phyloP scores from a whole-genome alignment of 2,888 invertebrate genomes.

The Frankliniella intonsa region DNA sequence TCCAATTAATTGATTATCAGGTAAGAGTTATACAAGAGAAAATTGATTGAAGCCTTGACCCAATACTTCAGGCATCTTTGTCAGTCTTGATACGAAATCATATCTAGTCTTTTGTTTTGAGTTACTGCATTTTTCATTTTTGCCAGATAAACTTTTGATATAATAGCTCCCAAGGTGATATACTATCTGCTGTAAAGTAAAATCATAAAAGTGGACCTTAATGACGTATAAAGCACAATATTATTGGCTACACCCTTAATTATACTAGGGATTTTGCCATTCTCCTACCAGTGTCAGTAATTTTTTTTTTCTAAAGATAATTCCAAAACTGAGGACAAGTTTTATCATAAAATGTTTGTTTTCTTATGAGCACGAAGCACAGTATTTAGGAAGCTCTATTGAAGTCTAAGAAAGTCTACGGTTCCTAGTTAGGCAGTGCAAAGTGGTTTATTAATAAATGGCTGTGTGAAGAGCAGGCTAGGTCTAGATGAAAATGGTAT shows the following conservation, averaged over 20 bases:
- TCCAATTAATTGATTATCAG: background rate
- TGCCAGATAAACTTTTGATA: too few species aligned
- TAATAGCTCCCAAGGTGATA: too few species aligned
- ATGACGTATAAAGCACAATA: too few species aligned
- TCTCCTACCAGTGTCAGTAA: background rate
- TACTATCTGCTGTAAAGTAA: too few species aligned
- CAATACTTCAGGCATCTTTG: background rate
- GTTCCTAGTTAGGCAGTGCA: conserved; percentile 4
- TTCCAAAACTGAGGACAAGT: background rate
- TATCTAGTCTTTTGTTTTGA: conserved; percentile 11
- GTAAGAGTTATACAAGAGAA: too few species aligned
- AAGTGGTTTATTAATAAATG: background rate
- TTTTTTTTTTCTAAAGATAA: background rate
- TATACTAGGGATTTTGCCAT: background rate
- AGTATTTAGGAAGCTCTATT: background rate
- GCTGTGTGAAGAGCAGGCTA: conserved; percentile 16
- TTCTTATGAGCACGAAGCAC: background rate
- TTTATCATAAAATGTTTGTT: background rate
- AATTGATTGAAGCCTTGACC: background rate
- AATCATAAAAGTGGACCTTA: too few species aligned
- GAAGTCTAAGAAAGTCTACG: background rate
- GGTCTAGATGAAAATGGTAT: background rate
- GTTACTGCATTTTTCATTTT: background rate
- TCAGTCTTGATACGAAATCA: background rate
- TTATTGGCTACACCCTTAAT: too few species aligned